Base-by-base conservation (phyloP, 2,113 vertebrate species). In the Gobiocypris rarus region DNA sequence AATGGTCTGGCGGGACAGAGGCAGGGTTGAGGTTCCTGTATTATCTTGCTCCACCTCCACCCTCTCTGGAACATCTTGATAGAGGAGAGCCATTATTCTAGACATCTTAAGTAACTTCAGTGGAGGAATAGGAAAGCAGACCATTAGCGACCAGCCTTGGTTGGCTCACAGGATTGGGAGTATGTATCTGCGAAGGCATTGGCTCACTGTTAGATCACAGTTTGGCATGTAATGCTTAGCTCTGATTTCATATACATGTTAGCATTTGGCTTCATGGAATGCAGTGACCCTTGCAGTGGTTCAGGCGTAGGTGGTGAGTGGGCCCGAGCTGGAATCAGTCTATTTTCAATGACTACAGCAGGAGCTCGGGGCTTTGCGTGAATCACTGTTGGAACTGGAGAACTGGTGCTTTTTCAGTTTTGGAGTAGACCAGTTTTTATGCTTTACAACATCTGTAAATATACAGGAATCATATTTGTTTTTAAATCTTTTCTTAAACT, bases 1-100 rank as follows among this genome's bases (percentile, higher is more conserved):
- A 76, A 22, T 81, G 24, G 45, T 75, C 54, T 81, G 34, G 48
- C 3, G 45, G 24, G 24, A 75, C 3, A 10, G 48, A 85, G 65
- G 19, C 24, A 10, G 52, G 76, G 65, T 63, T 56, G 75, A 65
- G 58, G 63, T 52, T 84, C 48, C 52, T 24, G 54, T 22, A 41
- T 24, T 48, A 50, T 52, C 48, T 67, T 82, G 61, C 75, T 41
- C 76, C 76, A 84, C 90, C 89, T 87, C 90, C 88, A 83, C 48
- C 5, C 38, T 83, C 76, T 89, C 90, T 91, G 90, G 73, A 92
- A 94, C 93, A 93, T 94, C 92, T 94, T 93, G 92, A 91, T 84
- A 89, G 89, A 92, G 90, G 90, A 89, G 91, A 87, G 86, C 89
- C 89, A 91, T 92, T 93, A 92, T 90, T 92, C 90, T 91, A 90